Conservation (phyloP, 2,113 vertebrate genomes). For the Aldabrachelys gigantea region DNA sequence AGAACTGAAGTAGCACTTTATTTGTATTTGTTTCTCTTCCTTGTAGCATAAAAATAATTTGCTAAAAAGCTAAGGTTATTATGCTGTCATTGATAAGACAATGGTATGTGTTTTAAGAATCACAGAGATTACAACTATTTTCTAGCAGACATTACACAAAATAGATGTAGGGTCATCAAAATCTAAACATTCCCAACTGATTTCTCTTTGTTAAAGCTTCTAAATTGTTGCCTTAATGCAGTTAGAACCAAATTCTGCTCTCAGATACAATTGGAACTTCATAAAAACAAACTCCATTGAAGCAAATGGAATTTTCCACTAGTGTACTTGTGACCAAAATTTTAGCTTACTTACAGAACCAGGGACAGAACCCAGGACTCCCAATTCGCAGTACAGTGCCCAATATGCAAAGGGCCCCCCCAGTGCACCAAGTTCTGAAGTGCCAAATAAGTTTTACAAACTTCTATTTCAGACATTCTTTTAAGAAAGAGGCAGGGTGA, state of each 20-base stretch:
- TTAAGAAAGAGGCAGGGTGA: neutral
- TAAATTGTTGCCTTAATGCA: neutral
- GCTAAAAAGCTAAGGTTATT: neutral
- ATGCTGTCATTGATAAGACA: neutral
- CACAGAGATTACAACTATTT: constrained; percentile 3
- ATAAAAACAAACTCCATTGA: neutral
- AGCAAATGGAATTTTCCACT: neutral
- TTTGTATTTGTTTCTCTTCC: constrained; percentile 13
- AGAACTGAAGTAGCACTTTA: neutral
- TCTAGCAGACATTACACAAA: neutral
- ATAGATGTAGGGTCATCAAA: neutral
- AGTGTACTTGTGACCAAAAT: neutral
- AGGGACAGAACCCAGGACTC: neutral
- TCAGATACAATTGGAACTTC: neutral
- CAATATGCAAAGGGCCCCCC: neutral
- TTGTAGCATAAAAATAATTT: neutral
- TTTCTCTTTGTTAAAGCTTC: neutral
- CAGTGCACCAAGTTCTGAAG: accelerated
- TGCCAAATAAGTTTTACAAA: neutral
- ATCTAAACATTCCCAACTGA: neutral
- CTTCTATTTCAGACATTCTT: neutral
- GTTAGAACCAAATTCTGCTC: neutral
- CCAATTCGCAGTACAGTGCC: neutral
- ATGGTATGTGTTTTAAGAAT: neutral
- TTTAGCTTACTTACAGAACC: neutral